Conservation (phyloP, 2,888 invertebrate species). For the Acanthosoma haemorrhoidale region DNA sequence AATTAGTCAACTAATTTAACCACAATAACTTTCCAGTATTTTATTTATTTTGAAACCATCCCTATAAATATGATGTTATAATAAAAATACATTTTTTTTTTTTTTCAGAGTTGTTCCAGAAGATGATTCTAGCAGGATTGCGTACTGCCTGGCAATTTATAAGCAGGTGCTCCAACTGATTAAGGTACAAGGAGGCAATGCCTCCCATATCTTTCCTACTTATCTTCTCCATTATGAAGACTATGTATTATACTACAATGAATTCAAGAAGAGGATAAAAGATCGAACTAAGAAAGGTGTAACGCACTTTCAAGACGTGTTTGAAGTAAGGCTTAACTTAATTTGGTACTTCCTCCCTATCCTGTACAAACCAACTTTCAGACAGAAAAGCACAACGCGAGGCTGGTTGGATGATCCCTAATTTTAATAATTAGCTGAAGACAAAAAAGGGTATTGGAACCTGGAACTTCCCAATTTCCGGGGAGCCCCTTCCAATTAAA, state of each 20-base stretch:
- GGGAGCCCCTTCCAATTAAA: too few species aligned
- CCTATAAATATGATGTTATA: too few species aligned
- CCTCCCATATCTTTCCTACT: constrained; percentile 47
- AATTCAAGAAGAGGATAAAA: not conserved
- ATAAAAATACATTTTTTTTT: not conserved
- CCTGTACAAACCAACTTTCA: too few species aligned
- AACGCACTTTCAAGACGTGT: constrained; percentile 19
- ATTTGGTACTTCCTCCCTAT: not conserved
- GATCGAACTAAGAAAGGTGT: not conserved
- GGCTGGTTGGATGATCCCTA: too few species aligned
- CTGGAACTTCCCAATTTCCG: too few species aligned
- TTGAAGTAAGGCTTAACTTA: constrained; percentile 29
- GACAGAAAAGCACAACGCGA: too few species aligned
- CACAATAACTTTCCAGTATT: not conserved
- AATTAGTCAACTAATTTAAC: too few species aligned
- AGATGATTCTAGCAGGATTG: constrained; percentile 40
- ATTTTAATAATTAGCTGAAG: too few species aligned
- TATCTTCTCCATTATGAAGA: constrained; percentile 47
- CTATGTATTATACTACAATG: constrained; percentile 42
- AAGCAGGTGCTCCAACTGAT: constrained; percentile 46
- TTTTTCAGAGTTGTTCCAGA: constrained; percentile 40
- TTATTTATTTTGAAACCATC: not conserved
- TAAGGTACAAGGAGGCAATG: constrained; percentile 44
- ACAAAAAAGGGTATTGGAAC: too few species aligned
- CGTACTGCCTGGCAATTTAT: constrained; percentile 45